Conservation (phyloP, 2,113 vertebrate species). For the Scalopus aquaticus region DNA sequence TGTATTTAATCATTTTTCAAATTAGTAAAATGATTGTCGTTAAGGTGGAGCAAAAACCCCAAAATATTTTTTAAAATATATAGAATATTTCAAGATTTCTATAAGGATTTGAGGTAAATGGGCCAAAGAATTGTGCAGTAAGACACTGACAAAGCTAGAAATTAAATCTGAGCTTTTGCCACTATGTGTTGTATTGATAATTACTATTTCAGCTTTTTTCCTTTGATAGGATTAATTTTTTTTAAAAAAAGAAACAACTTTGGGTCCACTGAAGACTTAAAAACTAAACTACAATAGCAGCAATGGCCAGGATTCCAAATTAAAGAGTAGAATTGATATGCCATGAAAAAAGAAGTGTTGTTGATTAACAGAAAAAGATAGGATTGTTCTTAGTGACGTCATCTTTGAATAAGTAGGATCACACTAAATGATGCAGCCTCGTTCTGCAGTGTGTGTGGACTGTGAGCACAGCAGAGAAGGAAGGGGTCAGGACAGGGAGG, state of each 20-base stretch:
- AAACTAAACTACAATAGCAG: neutral
- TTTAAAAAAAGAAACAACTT: neutral
- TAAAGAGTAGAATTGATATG: neutral
- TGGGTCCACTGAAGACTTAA: neutral
- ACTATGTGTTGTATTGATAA: neutral
- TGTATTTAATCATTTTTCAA: neutral
- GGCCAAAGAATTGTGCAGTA: neutral
- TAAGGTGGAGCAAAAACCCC: neutral
- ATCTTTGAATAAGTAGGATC: neutral
- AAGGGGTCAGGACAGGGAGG: neutral
- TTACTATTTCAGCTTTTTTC: neutral
- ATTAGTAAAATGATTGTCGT: conserved; percentile 7
- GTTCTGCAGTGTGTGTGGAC: neutral
- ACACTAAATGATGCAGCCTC: neutral
- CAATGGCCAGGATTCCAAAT: neutral
- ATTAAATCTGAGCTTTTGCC: neutral
- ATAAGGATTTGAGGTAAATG: neutral
- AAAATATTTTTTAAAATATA: neutral
- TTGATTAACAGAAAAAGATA: neutral
- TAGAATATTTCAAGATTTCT: neutral
- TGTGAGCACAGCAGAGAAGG: neutral
- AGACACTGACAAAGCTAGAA: neutral
- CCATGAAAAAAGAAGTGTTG: neutral
- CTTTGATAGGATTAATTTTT: neutral
- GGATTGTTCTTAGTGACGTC: neutral